These are phyloP conservation scores for Drosophila melanogaster DNA, from an alignment of 1,140 invertebrate genomes.

Conservation along the genomic window DNA sequence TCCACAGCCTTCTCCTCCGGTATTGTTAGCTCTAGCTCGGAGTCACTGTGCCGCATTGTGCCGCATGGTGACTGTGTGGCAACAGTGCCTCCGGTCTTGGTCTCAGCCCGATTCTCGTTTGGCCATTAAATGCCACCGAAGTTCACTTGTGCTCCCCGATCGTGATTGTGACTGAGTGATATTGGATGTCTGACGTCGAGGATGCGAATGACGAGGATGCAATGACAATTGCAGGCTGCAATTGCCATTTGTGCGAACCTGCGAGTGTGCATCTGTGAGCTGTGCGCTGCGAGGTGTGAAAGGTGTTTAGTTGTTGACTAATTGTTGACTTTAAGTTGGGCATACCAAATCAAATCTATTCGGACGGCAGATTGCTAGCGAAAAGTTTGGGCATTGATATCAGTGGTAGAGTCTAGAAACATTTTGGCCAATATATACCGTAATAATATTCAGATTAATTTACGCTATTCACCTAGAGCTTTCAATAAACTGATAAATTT, in stretches of 20 bases:
- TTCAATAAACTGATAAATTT: too few relatives aligned
- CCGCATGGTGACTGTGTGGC: slow-evolving; percentile 24
- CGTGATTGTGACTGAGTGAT: slow-evolving; percentile 76
- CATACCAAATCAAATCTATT: slow-evolving; percentile 62
- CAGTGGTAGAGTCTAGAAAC: neutral
- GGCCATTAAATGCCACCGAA: slow-evolving; percentile 75
- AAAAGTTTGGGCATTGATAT: slow-evolving; percentile 23
- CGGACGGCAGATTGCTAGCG: slow-evolving; percentile 15
- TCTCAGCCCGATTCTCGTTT: slow-evolving; percentile 32
- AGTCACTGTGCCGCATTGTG: slow-evolving; percentile 29
- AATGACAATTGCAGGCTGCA: slow-evolving; percentile 21
- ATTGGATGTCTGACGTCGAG: slow-evolving; percentile 72
- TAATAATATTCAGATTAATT: too few relatives aligned
- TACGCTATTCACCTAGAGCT: too few relatives aligned
- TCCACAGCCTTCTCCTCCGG: neutral
- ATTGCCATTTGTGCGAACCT: slow-evolving; percentile 34
- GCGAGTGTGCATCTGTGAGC: slow-evolving; percentile 32
- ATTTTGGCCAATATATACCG: too few relatives aligned
- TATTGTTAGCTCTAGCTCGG: slow-evolving; percentile 35
- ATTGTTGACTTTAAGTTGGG: slow-evolving; percentile 71
- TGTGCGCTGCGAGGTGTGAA: slow-evolving; percentile 61
- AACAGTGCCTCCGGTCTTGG: slow-evolving; percentile 64
- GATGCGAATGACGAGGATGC: slow-evolving; percentile 47
- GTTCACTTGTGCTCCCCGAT: slow-evolving; percentile 71
- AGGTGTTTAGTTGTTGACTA: slow-evolving; percentile 77